Conservation (phyloP, 2,888 invertebrate genomes). For the Brachylomia viminalis region DNA sequence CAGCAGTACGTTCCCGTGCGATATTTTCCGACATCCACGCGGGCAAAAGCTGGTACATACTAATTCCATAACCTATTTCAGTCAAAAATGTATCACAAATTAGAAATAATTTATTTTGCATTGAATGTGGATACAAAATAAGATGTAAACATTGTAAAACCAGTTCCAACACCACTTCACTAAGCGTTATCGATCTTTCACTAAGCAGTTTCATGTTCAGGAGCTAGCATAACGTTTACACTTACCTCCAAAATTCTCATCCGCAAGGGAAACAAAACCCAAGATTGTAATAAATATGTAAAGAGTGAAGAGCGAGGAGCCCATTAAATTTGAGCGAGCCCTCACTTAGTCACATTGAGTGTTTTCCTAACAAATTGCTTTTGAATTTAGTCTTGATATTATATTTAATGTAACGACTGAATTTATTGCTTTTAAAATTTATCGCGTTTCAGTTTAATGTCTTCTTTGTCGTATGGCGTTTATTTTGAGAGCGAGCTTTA, state of each 20-base stretch:
- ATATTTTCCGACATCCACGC: too few species aligned
- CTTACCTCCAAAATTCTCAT: background rate
- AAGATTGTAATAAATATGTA: conserved; percentile 61
- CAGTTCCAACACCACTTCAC: too few species aligned
- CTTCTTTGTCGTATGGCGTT: conserved; percentile 19
- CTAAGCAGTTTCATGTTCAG: background rate
- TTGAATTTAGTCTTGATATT: conserved; percentile 54
- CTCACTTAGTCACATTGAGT: conserved; percentile 53
- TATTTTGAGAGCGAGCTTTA: conserved; percentile 19
- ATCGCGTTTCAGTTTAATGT: conserved; percentile 31
- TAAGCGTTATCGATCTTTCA: background rate
- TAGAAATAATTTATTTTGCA: too few species aligned
- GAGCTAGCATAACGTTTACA: background rate
- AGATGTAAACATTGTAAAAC: too few species aligned
- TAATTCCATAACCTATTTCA: background rate
- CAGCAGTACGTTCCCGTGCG: too few species aligned
- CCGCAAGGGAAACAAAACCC: conserved; percentile 34
- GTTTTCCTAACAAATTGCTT: conserved; percentile 65
- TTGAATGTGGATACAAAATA: too few species aligned
- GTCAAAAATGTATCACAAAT: background rate
- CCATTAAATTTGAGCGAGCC: conserved; percentile 62
- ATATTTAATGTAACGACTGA: conserved; percentile 52
- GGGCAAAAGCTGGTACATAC: background rate
- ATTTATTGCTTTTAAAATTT: conserved; percentile 54
- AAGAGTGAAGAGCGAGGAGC: conserved; percentile 21